These are phyloP conservation scores for Progne subis DNA, from an alignment of 2,113 vertebrate species.

Conservation along the genomic window DNA sequence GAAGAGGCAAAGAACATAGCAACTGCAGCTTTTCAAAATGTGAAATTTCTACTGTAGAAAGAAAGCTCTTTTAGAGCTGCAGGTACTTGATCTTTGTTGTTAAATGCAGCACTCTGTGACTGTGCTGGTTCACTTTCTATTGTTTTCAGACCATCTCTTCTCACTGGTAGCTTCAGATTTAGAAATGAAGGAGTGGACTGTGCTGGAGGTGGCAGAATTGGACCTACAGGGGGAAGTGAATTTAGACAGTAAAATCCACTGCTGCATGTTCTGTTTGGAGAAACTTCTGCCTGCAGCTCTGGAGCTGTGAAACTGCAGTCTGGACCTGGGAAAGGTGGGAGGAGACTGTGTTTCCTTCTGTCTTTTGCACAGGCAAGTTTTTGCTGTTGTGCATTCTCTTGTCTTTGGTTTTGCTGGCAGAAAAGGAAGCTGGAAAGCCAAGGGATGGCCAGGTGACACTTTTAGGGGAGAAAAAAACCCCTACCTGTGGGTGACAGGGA, in stretches of 20 bases:
- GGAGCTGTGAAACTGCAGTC: background rate
- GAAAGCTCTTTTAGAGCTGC: background rate
- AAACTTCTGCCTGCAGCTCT: background rate
- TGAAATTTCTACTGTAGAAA: background rate
- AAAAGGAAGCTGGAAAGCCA: background rate
- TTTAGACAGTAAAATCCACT: background rate
- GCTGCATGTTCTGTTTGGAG: background rate
- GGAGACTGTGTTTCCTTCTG: background rate
- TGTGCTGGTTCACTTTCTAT: background rate
- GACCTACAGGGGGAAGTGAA: background rate
- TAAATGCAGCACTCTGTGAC: background rate
- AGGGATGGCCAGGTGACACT: background rate
- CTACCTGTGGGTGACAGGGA: background rate
- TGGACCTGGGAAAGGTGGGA: background rate
- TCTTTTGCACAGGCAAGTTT: background rate
- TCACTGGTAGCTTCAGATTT: background rate
- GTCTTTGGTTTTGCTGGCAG: background rate
- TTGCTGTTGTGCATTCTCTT: background rate
- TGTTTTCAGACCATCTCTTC: background rate
- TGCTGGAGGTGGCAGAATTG: background rate
- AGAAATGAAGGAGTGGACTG: background rate
- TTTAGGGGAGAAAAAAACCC: background rate
- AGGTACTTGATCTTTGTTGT: background rate
- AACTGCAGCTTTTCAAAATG: background rate
- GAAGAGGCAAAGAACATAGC: background rate